Base-by-base conservation (phyloP, 2,888 invertebrate genomes). In the Agrotis puta region DNA sequence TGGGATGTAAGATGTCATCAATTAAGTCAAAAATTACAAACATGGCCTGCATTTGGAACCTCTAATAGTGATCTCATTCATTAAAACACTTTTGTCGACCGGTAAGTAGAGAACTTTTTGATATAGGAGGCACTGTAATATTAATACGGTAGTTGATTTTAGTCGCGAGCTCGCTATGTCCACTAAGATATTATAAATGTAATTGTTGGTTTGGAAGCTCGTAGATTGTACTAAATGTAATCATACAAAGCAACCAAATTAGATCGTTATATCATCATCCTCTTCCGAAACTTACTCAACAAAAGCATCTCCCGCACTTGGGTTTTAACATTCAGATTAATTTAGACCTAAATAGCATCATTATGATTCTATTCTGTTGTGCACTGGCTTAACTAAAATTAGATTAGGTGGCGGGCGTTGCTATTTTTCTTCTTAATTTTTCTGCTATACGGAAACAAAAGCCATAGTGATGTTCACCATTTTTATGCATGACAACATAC, bases 61-160 rank as follows among this genome's bases (percentile, higher is more conserved):
- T 69, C n/a, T n/a, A n/a, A 20, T 53, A 67, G 69, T 84, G 82
- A 74, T 82, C 73, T 73, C 79, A 76, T 84, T 79, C 69, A 75
- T 73, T 79, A 73, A 81, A 75, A 58, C 56, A 68, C 70, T 77
- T 71, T 79, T 82, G 69, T 75, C 69, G 59, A 62, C 65, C 48
- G 54, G 45, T 61, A 82, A 62, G 54, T 68, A 81, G 51, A 81
- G 47, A 61, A 53, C 27, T 64, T 70, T 67, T 66, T 47, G 47
- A 47, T 27, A 20, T 56, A 68, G 48, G 64, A 71, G 27, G 48
- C 67, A 65, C 59, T 81, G 63, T 76, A 64, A 47, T 72, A 43
- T 51, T 76, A 58, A 61, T 81, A 50, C 33, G n/a, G 48, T 68
- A 81, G 71, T 61, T 64, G 54, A 50, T 67, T 76, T 77, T 72